These are phyloP conservation scores for Microchirus variegatus DNA, from an alignment of 2,797 vertebrate genomes.

Conservation along the genomic window DNA sequence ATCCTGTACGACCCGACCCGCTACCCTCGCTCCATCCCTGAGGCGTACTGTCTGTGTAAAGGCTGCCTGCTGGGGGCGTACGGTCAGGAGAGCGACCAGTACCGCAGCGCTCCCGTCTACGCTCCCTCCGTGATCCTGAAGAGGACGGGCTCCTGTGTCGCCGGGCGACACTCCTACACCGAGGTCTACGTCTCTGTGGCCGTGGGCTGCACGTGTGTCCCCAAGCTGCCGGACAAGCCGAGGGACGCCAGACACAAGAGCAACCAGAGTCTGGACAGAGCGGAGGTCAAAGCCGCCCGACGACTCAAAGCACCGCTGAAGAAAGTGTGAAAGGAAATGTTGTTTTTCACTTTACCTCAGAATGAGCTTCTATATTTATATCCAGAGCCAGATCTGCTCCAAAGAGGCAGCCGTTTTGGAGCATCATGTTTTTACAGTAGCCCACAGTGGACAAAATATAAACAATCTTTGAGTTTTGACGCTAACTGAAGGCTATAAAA, in stretches of 20 bases:
- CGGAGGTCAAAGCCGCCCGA: not conserved
- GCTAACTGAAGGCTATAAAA: too few species aligned
- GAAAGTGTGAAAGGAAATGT: constrained; percentile 38
- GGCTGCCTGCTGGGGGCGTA: not conserved
- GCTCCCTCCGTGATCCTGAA: constrained; percentile 87
- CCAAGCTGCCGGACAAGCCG: not conserved
- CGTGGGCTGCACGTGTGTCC: constrained; percentile 85
- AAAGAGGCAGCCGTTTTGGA: too few species aligned
- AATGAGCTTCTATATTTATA: too few species aligned
- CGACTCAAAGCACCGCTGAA: constrained; percentile 50
- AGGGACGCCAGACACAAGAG: not conserved
- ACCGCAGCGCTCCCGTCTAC: constrained; percentile 43
- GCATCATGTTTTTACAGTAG: too few species aligned
- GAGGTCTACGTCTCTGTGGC: constrained; percentile 88
- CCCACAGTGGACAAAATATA: too few species aligned
- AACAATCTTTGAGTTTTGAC: too few species aligned
- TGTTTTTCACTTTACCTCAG: too few species aligned
- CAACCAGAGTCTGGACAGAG: not conserved
- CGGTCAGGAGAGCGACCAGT: constrained; percentile 35
- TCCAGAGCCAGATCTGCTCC: too few species aligned
- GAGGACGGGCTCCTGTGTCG: constrained; percentile 80
- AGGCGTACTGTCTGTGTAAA: not conserved
- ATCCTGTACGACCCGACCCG: not conserved
- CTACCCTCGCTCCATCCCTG: not conserved
- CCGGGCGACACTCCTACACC: constrained; percentile 84